Base-by-base conservation (phyloP, 35 echinoderm and acorn worm genomes). In the Amphiura filiformis region DNA sequence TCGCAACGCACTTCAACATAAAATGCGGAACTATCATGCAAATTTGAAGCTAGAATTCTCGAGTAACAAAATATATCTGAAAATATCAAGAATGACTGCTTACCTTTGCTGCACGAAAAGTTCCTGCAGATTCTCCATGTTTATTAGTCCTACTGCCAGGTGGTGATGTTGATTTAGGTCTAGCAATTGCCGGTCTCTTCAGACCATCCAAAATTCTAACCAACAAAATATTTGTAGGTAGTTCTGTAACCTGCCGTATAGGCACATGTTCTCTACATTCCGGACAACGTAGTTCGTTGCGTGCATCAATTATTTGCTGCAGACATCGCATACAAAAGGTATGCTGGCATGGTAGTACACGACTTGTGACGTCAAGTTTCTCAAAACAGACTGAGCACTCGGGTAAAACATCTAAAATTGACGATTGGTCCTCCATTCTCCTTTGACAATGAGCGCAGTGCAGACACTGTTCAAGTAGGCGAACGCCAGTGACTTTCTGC, bases 181-280 rank as follows among this genome's bases (percentile, higher is more conserved):
- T 70, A 26, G 26, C 23, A 7, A 17, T 36, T 32, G 85, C 52
- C 0, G 94, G 90, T 79, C 87, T 92, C 36, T 87, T 90, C 84
- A 99, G 57, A 23, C 96, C 96, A 90, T 94, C 96, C 75, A 99
- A 52, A 47, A 99, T 84, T 76, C 96, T 85, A 11, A 99, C 90
- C 35, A 99, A 78, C n/a, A 99, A 79, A 37, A 99, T 99, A 80
- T 99, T 99, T 15, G 96, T 99, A 13, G 96, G 96, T n/a, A 99
- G 90, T 70, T 99, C 93, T 9, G 82, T 90, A 35, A 99, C 96
- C 39, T 76, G 79, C 75, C 83, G 64, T 3, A 81, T 34, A 57
- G 93, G 96, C 0, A 90, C 87, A 33, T 91, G 90, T 36, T 92
- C 92, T 36, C 96, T 57, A 41, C 96, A 99, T 65, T 98, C 96